Percentiles rank a stretch among this genome's conserved stretches.
phyloP scores from a whole-genome alignment of 2,888 invertebrate species.

The Hylaea fasciaria region DNA sequence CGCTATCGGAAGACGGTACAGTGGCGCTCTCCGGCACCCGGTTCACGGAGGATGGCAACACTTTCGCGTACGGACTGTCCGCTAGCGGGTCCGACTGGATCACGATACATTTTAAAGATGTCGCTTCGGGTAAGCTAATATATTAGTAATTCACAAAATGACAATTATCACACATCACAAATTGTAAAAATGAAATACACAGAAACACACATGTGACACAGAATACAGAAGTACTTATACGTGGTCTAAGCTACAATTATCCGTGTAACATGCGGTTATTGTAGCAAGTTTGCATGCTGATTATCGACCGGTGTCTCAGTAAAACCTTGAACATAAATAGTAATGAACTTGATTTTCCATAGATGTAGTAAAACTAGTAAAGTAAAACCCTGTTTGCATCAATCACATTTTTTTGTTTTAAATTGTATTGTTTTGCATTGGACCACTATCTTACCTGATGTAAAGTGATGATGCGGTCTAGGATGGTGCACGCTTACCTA shows the following conservation, averaged over 20 bases:
- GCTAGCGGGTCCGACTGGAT: slow-evolving; percentile 98
- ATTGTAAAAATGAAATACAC: no score
- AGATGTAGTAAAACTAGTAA: no score
- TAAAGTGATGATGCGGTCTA: no score
- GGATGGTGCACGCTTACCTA: no score
- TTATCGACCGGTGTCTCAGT: slow-evolving; percentile 4
- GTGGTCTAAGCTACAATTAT: neutral
- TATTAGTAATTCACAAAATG: no score
- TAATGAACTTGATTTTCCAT: slow-evolving; percentile 10
- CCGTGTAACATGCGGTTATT: neutral
- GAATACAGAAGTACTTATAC: no score
- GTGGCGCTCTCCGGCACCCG: slow-evolving; percentile 90
- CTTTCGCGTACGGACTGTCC: slow-evolving; percentile 96
- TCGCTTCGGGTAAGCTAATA: slow-evolving; percentile 84
- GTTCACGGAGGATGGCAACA: slow-evolving; percentile 95
- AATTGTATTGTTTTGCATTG: no score
- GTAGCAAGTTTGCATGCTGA: neutral
- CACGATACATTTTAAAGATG: slow-evolving; percentile 93
- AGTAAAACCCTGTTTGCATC: no score
- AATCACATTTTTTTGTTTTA: no score
- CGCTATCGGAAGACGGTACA: slow-evolving; percentile 95
- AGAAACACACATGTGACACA: no score
- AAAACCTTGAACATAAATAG: slow-evolving; percentile 15
- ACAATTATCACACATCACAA: no score
- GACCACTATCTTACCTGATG: no score